Percentiles rank a stretch among this genome's conserved stretches.
Conservation (phyloP, 2,797 vertebrate species). For the Syngnathus acus region DNA sequence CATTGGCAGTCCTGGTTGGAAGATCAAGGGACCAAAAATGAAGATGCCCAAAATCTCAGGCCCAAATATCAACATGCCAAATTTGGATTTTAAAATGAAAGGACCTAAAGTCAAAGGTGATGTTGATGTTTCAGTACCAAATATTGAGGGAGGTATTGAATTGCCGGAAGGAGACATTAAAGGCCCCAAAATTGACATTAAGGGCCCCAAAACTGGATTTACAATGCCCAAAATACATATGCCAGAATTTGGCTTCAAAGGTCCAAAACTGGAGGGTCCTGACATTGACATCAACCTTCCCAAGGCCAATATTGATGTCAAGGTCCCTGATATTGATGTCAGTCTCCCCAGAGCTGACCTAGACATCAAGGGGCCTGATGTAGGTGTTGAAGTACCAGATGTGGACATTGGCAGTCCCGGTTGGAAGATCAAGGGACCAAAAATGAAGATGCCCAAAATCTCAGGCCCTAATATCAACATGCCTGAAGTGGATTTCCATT, state of each 20-base stretch:
- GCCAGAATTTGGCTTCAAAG: conserved; percentile 32
- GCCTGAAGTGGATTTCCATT: no score
- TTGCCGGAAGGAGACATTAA: conserved; percentile 35
- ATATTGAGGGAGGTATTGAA: conserved; percentile 12
- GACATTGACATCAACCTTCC: no score
- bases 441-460: no score
- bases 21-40: conserved; percentile 57
- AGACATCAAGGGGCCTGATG: no score
- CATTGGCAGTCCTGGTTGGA: conserved; percentile 29
- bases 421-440: no score
- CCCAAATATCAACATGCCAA: conserved; percentile 16
- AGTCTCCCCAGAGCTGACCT: no score
- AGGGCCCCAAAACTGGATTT: conserved; percentile 20
- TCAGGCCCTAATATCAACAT: no score
- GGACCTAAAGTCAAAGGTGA: conserved; percentile 53
- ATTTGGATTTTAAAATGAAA: conserved; percentile 22
- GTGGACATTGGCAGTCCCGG: no score
- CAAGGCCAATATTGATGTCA: no score
- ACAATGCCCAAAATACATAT: conserved; percentile 26
- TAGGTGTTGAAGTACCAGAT: no score
- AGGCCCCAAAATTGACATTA: conserved; percentile 14
- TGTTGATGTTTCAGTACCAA: conserved; percentile 21
- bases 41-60: conserved; percentile 49
- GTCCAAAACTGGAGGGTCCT: no score
- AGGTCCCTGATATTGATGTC: no score